A percentile compares a stretch with the other conserved stretches of the same genome.
Conservation (phyloP, 2,113 vertebrate genomes). For the Mixornis gularis region DNA sequence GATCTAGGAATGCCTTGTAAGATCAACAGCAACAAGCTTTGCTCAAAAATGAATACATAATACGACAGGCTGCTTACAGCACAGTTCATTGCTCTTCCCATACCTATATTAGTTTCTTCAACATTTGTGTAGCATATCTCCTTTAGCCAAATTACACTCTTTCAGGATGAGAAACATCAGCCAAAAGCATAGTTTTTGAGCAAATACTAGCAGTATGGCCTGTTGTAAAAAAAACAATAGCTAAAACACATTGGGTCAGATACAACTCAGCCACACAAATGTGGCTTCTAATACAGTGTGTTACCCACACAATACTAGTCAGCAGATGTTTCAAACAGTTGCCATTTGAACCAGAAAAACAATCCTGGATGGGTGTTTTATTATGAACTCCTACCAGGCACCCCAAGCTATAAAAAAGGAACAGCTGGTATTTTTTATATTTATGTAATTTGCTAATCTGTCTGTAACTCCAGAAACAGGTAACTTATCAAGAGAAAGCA, state of each 20-base stretch:
- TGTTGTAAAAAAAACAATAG: neutral
- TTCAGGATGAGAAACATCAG: neutral
- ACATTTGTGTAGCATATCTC: neutral
- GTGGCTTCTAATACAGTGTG: neutral
- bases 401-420: neutral
- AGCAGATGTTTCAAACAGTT: slow-evolving; percentile 12
- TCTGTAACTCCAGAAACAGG: neutral
- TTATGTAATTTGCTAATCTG: slow-evolving; percentile 16
- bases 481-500: slow-evolving; percentile 4
- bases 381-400: slow-evolving; percentile 4
- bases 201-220: neutral
- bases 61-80: neutral
- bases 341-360: neutral
- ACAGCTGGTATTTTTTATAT: neutral
- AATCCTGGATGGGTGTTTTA: slow-evolving; percentile 6
- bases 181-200: neutral
- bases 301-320: neutral
- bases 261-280: neutral
- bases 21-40: neutral
- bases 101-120: neutral
- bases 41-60: neutral
- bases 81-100: neutral
- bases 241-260: neutral
- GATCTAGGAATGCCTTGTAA: neutral
- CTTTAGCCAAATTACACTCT: neutral